Conservation (phyloP, 2,888 invertebrate species). For the Patella caerulea region DNA sequence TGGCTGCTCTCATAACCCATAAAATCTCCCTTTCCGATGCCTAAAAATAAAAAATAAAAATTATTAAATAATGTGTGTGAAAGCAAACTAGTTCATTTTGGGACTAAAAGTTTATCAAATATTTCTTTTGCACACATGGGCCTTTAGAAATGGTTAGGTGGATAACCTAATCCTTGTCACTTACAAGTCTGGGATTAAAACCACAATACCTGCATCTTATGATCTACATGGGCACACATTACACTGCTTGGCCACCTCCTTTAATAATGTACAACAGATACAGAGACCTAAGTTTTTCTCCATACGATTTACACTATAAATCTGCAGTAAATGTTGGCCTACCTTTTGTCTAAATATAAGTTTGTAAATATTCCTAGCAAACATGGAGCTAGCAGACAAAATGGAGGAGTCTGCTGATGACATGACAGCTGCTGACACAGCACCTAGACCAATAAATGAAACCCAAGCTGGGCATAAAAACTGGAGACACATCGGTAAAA, state of each 20-base stretch:
- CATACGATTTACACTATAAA: background rate
- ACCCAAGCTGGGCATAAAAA: constrained; percentile 96
- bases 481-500: constrained; percentile 96
- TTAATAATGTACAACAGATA: too few relatives aligned
- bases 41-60: constrained; percentile 69
- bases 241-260: too few relatives aligned
- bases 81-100: too few relatives aligned
- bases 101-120: too few relatives aligned
- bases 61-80: too few relatives aligned
- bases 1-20: constrained; percentile 89
- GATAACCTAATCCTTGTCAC: too few relatives aligned
- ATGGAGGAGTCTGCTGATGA: constrained; percentile 99
- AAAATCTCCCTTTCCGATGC: constrained; percentile 97
- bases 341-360: constrained; percentile 94
- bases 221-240: too few relatives aligned
- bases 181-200: too few relatives aligned
- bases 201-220: too few relatives aligned
- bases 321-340: constrained; percentile 53
- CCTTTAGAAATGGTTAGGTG: too few relatives aligned
- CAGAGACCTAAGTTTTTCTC: background rate
- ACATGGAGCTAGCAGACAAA: constrained; percentile 98
- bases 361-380: constrained; percentile 98
- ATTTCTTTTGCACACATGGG: too few relatives aligned
- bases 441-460: constrained; percentile 97
- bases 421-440: constrained; percentile 99